phyloP scores from a whole-genome alignment of 2,888 invertebrate genomes.

The Ptilodon capucinus region DNA sequence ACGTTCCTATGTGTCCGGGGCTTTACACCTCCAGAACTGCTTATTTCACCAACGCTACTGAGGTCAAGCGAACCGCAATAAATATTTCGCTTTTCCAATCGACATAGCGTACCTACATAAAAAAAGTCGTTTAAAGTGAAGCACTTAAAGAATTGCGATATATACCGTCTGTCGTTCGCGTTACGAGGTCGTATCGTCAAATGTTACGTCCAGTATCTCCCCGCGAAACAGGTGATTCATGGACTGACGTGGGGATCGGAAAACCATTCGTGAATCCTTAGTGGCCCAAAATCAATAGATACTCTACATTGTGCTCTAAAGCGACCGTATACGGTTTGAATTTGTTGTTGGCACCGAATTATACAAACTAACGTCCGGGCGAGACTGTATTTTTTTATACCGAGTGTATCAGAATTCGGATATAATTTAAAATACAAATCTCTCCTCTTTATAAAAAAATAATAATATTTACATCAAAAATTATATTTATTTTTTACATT shows the following conservation, averaged over 20 bases:
- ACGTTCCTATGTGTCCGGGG: no score
- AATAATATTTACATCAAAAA: no score
- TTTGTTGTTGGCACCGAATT: no score
- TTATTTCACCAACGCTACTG: background rate
- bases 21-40: background rate
- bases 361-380: no score
- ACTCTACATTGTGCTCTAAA: no score
- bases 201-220: background rate
- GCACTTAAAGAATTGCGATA: background rate
- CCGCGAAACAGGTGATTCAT: background rate
- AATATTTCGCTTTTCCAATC: background rate
- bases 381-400: no score
- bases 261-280: constrained; percentile 16
- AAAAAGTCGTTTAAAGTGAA: background rate
- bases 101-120: background rate
- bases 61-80: background rate
- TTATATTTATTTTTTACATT: no score
- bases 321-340: no score
- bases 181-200: background rate
- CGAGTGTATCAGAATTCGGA: no score
- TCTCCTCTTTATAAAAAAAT: no score
- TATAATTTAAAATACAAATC: no score
- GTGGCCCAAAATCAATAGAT: no score
- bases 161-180: background rate
- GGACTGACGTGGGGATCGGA: constrained; percentile 1